These are phyloP conservation scores for Pseudachorutes palmiensis DNA, from an alignment of 1,140 invertebrate species.

Conservation along the genomic window DNA sequence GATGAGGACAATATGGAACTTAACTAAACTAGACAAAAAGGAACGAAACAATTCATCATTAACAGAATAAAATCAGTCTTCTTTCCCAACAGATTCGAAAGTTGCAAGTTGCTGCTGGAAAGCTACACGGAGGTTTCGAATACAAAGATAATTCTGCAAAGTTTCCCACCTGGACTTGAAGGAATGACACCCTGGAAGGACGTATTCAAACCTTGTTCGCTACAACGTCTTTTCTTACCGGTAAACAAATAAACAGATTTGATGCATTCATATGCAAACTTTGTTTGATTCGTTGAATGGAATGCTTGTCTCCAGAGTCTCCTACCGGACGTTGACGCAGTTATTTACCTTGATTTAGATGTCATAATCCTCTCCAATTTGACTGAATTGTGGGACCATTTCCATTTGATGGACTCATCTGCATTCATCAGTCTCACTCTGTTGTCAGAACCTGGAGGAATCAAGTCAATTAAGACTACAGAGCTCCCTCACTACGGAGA, in stretches of 20 bases:
- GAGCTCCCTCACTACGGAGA: neutral
- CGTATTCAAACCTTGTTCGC: constrained; percentile 6
- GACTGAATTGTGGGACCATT: neutral
- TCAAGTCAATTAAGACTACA: neutral
- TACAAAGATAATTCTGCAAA: neutral
- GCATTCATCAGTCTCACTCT: too few species aligned
- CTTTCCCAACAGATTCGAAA: neutral
- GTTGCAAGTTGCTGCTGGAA: neutral
- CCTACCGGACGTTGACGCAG: neutral
- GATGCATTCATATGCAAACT: neutral
- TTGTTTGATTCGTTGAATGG: neutral
- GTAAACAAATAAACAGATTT: neutral
- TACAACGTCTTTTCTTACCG: neutral
- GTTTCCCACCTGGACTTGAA: neutral
- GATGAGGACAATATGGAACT: neutral
- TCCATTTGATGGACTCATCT: too few species aligned
- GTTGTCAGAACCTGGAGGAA: too few species aligned
- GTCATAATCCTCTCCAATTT: neutral
- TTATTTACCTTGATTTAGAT: neutral
- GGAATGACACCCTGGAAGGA: neutral
- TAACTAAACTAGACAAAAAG: neutral
- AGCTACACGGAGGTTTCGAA: neutral
- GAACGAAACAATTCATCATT: neutral
- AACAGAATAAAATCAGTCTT: neutral
- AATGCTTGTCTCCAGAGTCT: neutral